A percentile compares a stretch with the other conserved stretches of the same genome.
Conservation (phyloP, 2,888 invertebrate genomes). For the Gymnocheta viridis region DNA sequence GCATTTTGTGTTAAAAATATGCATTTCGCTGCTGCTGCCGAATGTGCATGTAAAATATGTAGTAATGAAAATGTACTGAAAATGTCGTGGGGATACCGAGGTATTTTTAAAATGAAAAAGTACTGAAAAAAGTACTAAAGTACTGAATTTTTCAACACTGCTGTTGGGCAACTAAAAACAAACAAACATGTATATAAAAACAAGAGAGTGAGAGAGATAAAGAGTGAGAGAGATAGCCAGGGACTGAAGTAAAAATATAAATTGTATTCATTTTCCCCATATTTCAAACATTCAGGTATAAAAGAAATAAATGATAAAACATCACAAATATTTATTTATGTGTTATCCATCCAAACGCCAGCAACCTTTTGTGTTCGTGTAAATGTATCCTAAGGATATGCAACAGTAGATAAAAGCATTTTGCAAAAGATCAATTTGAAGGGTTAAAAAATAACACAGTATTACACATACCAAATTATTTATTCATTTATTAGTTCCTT, state of each 20-base stretch:
- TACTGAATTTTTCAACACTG: too few species aligned
- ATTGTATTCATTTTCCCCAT: background rate
- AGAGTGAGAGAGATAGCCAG: background rate
- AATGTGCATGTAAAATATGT: too few species aligned
- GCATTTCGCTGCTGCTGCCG: too few species aligned
- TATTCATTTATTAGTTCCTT: background rate
- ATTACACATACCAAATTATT: background rate
- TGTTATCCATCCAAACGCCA: background rate
- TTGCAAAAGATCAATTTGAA: background rate
- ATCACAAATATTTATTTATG: background rate
- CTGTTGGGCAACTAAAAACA: too few species aligned
- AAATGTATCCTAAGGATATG: background rate
- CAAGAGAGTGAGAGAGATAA: slow-evolving; percentile 78
- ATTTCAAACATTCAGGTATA: background rate
- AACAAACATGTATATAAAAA: too few species aligned
- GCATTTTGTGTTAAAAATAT: too few species aligned
- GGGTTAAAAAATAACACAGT: background rate
- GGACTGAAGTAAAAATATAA: background rate
- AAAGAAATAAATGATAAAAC: background rate
- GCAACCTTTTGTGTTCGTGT: background rate
- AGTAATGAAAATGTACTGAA: too few species aligned
- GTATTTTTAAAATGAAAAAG: too few species aligned
- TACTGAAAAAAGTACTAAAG: too few species aligned
- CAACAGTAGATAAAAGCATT: background rate
- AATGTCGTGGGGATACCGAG: too few species aligned